Evolutionary conservation across 2,888 invertebrate species (phyloP), one percentile per base, ranked within the genome.

Genomic region (Congeria kusceri): DNA sequence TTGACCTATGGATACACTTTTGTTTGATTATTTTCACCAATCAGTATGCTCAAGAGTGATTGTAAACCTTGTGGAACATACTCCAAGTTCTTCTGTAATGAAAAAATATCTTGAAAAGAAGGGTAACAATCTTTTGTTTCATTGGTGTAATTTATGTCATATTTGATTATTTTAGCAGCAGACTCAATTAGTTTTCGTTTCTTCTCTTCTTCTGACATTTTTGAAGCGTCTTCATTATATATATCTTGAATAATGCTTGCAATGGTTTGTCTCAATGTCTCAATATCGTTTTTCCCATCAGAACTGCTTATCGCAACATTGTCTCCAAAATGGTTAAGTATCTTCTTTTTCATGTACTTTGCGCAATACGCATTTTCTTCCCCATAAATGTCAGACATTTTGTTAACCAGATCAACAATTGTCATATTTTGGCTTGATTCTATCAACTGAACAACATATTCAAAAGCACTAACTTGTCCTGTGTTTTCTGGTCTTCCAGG

Each of bases 111-210:
- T n/a, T 25, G 20, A 32, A 63, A 27, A n/a, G 44, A 29, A 23
- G 87, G 85, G 71, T 86, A 87, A 11, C 18, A 11, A 18, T 68
- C 67, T 62, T 72, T 84, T 11, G 25, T 0, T 11, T 27, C 20
- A 18, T 9, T 28, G 3, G 85, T 28, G 27, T 39, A n/a, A 68
- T 83, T 86, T 20, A 87, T 87, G 56, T 89, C 89, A 77, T 49
- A 58, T 63, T 73, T 75, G 15, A 87, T 71, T 3, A 88, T 66
- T 65, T 83, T 84, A 39, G 87, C 87, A 28, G 86, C 87, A 5
- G 92, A 90, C n/a, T 84, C 32, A 70, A 46, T 39, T 18, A 62
- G 47, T 83, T 76, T 39, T 83, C 64, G 3, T 39, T 44, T 79
- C 70, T 32, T 78, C 65, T 44, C 46, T 44, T 44, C 46, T 13